Conservation (phyloP, 2,797 vertebrate genomes). For the Columba guinea region DNA sequence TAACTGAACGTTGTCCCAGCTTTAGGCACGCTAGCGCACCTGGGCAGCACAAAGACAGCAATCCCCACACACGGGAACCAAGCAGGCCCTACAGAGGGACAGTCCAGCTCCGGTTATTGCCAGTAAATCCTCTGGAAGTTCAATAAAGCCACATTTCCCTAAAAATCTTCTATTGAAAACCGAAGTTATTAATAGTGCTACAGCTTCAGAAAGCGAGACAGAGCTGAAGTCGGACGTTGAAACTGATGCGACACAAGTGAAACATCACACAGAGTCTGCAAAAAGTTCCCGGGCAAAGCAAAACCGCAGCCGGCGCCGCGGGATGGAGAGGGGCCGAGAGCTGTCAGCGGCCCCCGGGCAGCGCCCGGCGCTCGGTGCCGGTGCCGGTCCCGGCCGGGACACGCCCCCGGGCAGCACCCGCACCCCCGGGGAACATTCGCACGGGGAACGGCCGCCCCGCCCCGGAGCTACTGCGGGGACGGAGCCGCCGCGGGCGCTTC, state of each 20-base stretch:
- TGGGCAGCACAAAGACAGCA: not conserved
- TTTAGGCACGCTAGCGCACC: fast-evolving
- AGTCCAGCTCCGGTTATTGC: fast-evolving
- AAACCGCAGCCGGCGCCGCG: not conserved
- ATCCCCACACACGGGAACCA: fast-evolving
- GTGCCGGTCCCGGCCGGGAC: too few species aligned
- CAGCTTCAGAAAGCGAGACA: not conserved
- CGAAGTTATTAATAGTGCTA: not conserved
- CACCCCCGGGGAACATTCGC: too few species aligned
- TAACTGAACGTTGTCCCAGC: not conserved
- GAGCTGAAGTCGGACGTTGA: fast-evolving
- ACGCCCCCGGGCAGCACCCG: too few species aligned
- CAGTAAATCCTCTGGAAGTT: not conserved
- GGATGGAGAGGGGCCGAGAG: not conserved
- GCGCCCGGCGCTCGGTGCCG: too few species aligned
- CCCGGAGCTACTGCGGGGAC: too few species aligned
- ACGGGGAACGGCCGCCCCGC: too few species aligned
- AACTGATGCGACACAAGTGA: not conserved
- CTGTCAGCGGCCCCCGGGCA: too few species aligned
- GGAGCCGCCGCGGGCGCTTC: too few species aligned
- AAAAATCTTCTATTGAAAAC: not conserved
- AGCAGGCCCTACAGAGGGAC: not conserved
- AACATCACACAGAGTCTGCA: not conserved
- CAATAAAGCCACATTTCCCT: not conserved
- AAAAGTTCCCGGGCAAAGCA: not conserved